Evolutionary conservation across 1,140 invertebrate genomes (phyloP).

Genomic region (Antheraea pernyi): DNA sequence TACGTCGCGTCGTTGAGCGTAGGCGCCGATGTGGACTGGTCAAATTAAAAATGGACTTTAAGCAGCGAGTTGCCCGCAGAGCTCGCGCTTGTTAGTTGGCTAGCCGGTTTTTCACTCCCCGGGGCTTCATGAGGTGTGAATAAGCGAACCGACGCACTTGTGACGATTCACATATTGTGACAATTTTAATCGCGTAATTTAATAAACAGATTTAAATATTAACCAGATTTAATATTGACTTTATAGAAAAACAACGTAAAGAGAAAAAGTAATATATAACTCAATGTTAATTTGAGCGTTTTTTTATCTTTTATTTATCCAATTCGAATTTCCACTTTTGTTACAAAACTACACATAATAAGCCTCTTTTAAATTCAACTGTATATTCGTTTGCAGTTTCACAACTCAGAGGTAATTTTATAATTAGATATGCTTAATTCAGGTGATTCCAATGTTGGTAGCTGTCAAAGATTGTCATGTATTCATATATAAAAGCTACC

Average conservation of each 20-base stretch:
- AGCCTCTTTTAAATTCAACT: background rate
- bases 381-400: constrained; percentile 6
- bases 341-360: background rate
- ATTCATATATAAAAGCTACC: constrained; percentile 25
- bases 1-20: constrained; percentile 61
- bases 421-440: constrained; percentile 33
- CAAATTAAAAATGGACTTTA: constrained; percentile 52
- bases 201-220: constrained; percentile 11
- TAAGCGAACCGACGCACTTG: constrained; percentile 42
- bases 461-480: constrained; percentile 41
- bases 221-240: background rate
- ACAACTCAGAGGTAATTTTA: constrained; percentile 21
- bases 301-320: no score
- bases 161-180: constrained; percentile 45
- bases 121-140: constrained; percentile 64
- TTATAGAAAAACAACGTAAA: background rate
- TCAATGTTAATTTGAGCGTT: no score
- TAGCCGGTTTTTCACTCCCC: constrained; percentile 55
- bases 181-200: constrained; percentile 49
- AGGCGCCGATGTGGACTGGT: constrained; percentile 49
- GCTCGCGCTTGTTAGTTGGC: constrained; percentile 7
- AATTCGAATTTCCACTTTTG: no score
- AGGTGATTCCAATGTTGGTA: constrained; percentile 20
- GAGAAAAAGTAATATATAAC: background rate
- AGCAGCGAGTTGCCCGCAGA: constrained; percentile 20